Conservation (phyloP, 37 sponge, comb jelly and placozoan species). For the Axinella damicornis region DNA sequence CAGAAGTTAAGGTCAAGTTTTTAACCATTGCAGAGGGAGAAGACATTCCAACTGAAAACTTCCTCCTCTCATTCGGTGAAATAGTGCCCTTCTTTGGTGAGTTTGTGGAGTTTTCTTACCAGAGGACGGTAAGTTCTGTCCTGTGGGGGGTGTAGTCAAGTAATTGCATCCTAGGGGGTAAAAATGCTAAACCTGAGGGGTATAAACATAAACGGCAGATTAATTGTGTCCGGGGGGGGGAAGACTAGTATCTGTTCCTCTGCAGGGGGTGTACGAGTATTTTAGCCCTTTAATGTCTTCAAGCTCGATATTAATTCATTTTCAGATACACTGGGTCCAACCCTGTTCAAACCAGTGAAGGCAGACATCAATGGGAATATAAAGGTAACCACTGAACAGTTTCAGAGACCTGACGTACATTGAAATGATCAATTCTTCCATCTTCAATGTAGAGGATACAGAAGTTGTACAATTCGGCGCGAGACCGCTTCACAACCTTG, state of each 20-base stretch:
- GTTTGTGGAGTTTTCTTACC: background rate
- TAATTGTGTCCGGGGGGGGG: no score
- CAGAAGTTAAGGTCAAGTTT: conserved; percentile 57
- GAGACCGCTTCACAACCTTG: conserved; percentile 55
- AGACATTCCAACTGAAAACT: conserved; percentile 61
- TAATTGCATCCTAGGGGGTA: no score
- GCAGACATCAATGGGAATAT: conserved; percentile 85
- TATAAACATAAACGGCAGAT: no score
- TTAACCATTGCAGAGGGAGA: conserved; percentile 54
- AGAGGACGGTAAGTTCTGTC: no score
- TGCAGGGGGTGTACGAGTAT: no score
- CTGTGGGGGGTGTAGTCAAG: no score
- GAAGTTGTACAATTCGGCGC: conserved; percentile 46
- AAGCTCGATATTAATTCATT: background rate
- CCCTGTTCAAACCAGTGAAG: conserved; percentile 80
- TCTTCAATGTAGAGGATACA: conserved; percentile 64
- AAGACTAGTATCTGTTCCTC: no score
- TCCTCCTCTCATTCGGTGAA: conserved; percentile 68
- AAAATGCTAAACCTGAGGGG: no score
- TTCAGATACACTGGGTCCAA: conserved; percentile 73
- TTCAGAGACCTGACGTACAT: background rate
- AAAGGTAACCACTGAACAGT: conserved; percentile 15
- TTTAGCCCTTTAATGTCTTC: background rate
- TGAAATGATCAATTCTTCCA: background rate
- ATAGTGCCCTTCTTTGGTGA: conserved; percentile 81